These are phyloP conservation scores for Cordilura impudica DNA, from an alignment of 2,888 invertebrate species.

Conservation along the genomic window DNA sequence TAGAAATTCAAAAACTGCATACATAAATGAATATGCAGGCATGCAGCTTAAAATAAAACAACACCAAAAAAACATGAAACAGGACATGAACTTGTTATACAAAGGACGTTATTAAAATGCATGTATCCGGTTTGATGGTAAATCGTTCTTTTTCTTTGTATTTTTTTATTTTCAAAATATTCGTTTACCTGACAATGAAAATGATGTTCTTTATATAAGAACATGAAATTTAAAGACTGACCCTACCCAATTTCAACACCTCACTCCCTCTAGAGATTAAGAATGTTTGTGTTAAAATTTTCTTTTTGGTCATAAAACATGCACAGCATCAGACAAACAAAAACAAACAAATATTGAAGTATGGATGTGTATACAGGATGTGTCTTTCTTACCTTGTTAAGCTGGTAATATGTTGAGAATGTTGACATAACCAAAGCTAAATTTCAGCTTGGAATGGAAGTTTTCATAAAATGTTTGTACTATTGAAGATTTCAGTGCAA, in stretches of 20 bases:
- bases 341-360: not conserved
- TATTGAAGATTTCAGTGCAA: too few relatives aligned
- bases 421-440: too few relatives aligned
- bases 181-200: conserved; percentile 40
- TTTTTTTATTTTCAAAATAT: not conserved
- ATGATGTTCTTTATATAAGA: conserved; percentile 49
- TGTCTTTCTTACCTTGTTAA: not conserved
- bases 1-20: conserved; percentile 3
- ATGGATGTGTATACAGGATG: not conserved
- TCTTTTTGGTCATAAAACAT: not conserved
- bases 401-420: not conserved
- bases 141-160: conserved; percentile 6
- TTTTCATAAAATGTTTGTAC: too few relatives aligned
- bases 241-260: not conserved
- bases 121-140: conserved; percentile 36
- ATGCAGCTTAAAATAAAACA: not conserved
- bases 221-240: conserved; percentile 31
- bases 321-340: not conserved
- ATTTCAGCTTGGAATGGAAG: not conserved
- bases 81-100: conserved; percentile 61
- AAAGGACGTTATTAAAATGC: conserved; percentile 62
- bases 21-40: conserved; percentile 11
- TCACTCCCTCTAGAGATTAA: conserved; percentile 5
- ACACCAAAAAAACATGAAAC: conserved; percentile 25
- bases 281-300: conserved; percentile 24